These are phyloP conservation scores for Miltochrista miniata DNA, from an alignment of 2,888 invertebrate species.

Conservation along the genomic window DNA sequence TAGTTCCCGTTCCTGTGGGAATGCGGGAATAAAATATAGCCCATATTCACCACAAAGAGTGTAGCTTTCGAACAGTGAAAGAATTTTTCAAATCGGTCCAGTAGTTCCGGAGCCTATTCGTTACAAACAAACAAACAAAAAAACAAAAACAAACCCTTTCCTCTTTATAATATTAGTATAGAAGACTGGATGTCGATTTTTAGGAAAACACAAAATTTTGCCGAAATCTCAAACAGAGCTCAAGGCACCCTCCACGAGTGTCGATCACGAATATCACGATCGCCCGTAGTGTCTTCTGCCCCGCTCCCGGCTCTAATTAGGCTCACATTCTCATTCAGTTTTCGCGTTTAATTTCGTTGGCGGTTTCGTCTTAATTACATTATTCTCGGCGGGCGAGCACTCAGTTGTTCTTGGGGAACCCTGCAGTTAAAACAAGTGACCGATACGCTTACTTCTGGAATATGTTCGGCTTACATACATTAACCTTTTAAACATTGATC, in stretches of 20 bases:
- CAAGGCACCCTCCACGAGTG: conserved; percentile 14
- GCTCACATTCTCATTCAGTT: conserved; percentile 85
- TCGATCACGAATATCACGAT: conserved; percentile 29
- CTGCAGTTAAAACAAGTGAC: conserved; percentile 57
- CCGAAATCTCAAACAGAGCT: neutral
- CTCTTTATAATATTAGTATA: too few relatives aligned
- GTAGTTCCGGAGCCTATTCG: too few relatives aligned
- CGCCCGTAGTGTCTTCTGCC: conserved; percentile 52
- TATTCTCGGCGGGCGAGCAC: conserved; percentile 69
- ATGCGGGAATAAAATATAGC: too few relatives aligned
- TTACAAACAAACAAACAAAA: too few relatives aligned
- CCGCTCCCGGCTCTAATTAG: conserved; percentile 81
- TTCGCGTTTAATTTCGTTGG: conserved; percentile 84
- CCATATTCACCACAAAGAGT: too few relatives aligned
- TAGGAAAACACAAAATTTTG: neutral
- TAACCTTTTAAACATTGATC: conserved; percentile 20
- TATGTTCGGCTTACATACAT: conserved; percentile 15
- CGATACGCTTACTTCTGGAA: conserved; percentile 36
- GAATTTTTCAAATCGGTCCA: too few relatives aligned
- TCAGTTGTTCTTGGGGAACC: conserved; percentile 50
- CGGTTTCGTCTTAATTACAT: conserved; percentile 84
- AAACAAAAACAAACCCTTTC: too few relatives aligned
- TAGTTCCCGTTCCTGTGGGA: too few relatives aligned
- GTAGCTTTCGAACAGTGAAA: too few relatives aligned
- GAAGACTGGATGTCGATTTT: neutral